These are phyloP conservation scores for Thyatira batis DNA, from an alignment of 2,888 invertebrate genomes.

Conservation along the genomic window DNA sequence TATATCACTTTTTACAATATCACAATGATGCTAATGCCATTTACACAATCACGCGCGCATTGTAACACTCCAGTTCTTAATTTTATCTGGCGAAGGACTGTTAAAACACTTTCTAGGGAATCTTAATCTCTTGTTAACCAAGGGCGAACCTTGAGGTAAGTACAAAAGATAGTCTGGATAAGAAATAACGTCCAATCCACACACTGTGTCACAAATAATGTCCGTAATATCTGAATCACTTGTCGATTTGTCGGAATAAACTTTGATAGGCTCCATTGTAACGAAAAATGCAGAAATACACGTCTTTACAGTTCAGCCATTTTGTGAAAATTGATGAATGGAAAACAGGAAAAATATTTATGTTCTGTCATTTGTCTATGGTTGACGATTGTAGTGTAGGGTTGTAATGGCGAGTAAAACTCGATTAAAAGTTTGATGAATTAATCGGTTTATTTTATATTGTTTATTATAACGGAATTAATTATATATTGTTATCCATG, in stretches of 20 bases:
- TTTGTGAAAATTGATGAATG: conserved; percentile 60
- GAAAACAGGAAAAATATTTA: neutral
- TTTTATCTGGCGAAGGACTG: conserved; percentile 60
- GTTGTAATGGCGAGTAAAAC: too few relatives aligned
- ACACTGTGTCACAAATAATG: conserved; percentile 52
- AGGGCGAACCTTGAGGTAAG: conserved; percentile 40
- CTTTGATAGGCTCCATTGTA: conserved; percentile 74
- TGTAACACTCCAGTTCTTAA: conserved; percentile 37
- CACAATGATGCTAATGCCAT: conserved; percentile 53
- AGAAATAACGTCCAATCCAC: conserved; percentile 37
- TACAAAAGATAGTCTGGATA: conserved; percentile 48
- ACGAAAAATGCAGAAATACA: conserved; percentile 59
- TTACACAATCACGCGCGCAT: conserved; percentile 49
- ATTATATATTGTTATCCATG: too few relatives aligned
- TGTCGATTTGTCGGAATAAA: conserved; percentile 55
- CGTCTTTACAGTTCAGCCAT: conserved; percentile 80
- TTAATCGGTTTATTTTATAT: too few relatives aligned
- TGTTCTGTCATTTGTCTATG: conserved; percentile 20
- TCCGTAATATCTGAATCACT: conserved; percentile 49
- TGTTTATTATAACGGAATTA: too few relatives aligned
- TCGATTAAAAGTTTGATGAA: too few relatives aligned
- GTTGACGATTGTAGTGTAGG: neutral
- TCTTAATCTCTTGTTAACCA: conserved; percentile 35
- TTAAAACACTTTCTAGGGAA: conserved; percentile 53
- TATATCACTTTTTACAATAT: conserved; percentile 29